phyloP scores from a whole-genome alignment of 2,113 vertebrate genomes.

The Butorides virescens region DNA sequence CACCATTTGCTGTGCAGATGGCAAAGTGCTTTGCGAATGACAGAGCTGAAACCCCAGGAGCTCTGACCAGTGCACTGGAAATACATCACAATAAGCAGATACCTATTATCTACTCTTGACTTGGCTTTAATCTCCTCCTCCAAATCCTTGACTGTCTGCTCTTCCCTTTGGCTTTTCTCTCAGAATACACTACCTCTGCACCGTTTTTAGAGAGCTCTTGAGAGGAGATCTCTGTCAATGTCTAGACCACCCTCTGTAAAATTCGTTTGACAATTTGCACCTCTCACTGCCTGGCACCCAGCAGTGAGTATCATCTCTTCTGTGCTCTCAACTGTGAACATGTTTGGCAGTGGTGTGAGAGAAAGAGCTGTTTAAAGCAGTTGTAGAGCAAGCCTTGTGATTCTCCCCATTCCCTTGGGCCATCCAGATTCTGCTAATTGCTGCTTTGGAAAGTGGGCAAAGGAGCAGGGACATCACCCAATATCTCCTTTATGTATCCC shows the following conservation, averaged over 20 bases:
- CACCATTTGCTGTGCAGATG: slow-evolving; percentile 45
- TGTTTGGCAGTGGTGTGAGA: neutral
- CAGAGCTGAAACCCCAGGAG: slow-evolving; percentile 46
- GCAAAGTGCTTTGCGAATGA: slow-evolving; percentile 37
- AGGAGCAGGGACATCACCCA: fast-evolving
- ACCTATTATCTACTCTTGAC: slow-evolving; percentile 42
- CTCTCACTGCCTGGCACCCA: neutral
- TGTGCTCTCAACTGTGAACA: neutral
- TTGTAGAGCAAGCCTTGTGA: neutral
- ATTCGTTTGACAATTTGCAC: neutral
- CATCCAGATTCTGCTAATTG: neutral
- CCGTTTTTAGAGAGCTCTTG: neutral
- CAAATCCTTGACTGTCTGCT: slow-evolving; percentile 14
- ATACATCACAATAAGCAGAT: neutral
- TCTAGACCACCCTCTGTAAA: neutral
- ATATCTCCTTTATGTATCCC: neutral
- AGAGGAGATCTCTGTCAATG: neutral
- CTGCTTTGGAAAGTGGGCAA: neutral
- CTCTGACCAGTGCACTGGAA: neutral
- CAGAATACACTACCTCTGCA: neutral
- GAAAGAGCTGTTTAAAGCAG: neutral
- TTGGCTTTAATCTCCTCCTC: slow-evolving; percentile 2
- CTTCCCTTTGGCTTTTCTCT: neutral
- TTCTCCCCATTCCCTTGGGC: neutral
- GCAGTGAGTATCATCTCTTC: neutral